These are phyloP conservation scores for Pleuronectes platessa DNA, from an alignment of 2,113 vertebrate genomes.

Conservation along the genomic window DNA sequence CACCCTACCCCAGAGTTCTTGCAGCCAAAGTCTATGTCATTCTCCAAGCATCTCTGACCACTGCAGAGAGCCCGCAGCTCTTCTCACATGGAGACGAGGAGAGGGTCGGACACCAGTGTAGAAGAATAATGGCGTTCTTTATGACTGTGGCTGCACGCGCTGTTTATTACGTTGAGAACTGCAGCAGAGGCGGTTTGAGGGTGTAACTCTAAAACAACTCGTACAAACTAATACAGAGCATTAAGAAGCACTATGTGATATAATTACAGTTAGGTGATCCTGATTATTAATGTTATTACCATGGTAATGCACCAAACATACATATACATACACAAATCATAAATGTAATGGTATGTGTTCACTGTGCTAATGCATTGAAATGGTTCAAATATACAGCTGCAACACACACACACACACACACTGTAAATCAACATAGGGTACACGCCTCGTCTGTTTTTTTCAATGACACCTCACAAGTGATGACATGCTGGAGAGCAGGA, in stretches of 20 bases:
- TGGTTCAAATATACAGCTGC: neutral
- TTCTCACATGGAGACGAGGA: conserved; percentile 39
- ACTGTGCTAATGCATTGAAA: too few species aligned
- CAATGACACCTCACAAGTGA: conserved; percentile 60
- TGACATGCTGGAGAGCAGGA: conserved; percentile 57
- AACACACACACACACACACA: conserved; percentile 1
- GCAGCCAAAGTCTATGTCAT: conserved; percentile 72
- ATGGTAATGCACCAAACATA: neutral
- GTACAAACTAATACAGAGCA: neutral
- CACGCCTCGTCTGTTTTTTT: conserved; percentile 44
- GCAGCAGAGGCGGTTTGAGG: neutral
- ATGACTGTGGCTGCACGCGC: conserved; percentile 22
- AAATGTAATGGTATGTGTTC: too few species aligned
- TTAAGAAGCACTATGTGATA: neutral
- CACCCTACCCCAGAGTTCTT: conserved; percentile 45
- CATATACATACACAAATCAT: neutral
- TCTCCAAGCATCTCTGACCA: conserved; percentile 69
- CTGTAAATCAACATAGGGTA: conserved; percentile 37
- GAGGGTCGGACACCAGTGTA: conserved; percentile 26
- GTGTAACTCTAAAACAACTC: neutral
- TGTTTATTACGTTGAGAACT: conserved; percentile 13
- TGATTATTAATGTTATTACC: neutral
- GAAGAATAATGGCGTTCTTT: conserved; percentile 50
- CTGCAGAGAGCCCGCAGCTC: conserved; percentile 49
- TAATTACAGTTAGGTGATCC: too few species aligned